A percentile compares a stretch with the other conserved stretches of the same genome.
These are phyloP conservation scores for Tenrec ecaudatus DNA, from an alignment of 2,113 vertebrate genomes.

Conservation along the genomic window DNA sequence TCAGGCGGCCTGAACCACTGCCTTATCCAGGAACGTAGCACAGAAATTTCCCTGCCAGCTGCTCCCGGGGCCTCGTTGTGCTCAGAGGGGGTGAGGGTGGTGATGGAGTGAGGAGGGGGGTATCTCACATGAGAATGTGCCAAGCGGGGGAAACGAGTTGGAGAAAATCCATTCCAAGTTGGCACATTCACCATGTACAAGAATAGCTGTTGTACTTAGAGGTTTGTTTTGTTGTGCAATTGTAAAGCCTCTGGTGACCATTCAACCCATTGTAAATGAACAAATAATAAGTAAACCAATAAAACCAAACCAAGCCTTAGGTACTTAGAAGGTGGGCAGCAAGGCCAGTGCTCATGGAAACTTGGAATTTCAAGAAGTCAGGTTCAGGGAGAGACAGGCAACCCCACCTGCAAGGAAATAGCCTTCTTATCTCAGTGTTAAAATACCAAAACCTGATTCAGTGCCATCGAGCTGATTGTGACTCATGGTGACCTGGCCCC, in stretches of 20 bases:
- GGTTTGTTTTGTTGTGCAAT: not conserved
- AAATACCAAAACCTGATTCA: not conserved
- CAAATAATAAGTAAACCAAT: not conserved
- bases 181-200: not conserved
- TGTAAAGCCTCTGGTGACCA: constrained; percentile 45
- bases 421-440: constrained; percentile 23
- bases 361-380: constrained; percentile 33
- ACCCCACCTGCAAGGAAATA: not conserved
- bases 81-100: not conserved
- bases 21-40: rapidly evolving
- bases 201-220: not conserved
- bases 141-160: not conserved
- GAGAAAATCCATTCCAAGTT: constrained; percentile 7
- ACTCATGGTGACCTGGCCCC: no score
- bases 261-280: not conserved
- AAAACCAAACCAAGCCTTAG: not conserved
- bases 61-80: no score
- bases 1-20: not conserved
- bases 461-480: no score
- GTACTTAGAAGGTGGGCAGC: constrained; percentile 55
- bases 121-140: not conserved
- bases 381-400: not conserved
- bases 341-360: constrained; percentile 30
- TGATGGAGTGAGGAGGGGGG: not conserved
- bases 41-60: rapidly evolving